Conservation (phyloP, 1,140 invertebrate genomes). For the Metaphire vulgaris region DNA sequence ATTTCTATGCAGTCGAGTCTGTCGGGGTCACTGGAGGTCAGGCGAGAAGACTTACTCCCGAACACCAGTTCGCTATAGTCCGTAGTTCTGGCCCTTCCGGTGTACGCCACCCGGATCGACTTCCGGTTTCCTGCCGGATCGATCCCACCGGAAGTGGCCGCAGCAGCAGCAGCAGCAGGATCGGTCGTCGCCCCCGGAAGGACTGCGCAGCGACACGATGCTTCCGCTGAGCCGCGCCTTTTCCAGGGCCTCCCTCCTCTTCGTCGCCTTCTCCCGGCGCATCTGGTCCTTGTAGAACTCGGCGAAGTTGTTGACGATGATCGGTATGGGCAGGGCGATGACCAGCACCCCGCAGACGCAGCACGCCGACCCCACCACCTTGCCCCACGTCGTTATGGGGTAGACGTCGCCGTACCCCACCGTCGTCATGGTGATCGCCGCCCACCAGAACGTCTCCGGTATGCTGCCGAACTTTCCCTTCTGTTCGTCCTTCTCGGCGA, state of each 20-base stretch:
- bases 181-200: too few relatives aligned
- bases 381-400: slow-evolving; percentile 49
- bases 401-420: slow-evolving; percentile 72
- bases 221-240: slow-evolving; percentile 90
- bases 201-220: slow-evolving; percentile 14
- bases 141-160: too few relatives aligned
- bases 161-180: too few relatives aligned
- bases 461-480: slow-evolving; percentile 42
- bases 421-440: slow-evolving; percentile 92
- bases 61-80: not conserved
- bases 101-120: not conserved
- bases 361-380: slow-evolving; percentile 57
- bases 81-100: not conserved
- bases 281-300: slow-evolving; percentile 99
- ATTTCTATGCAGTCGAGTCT: not conserved
- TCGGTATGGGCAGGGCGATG: slow-evolving; percentile 95
- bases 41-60: not conserved
- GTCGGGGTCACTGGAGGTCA: not conserved
- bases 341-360: slow-evolving; percentile 99
- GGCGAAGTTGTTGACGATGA: slow-evolving; percentile 55
- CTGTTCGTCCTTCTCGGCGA: slow-evolving; percentile 77
- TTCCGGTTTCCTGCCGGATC: too few relatives aligned
- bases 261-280: slow-evolving; percentile 94
- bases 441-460: slow-evolving; percentile 62
- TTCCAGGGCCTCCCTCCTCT: slow-evolving; percentile 77